Conservation (phyloP, 1,140 invertebrate species). For the Eriocheir sinensis region DNA sequence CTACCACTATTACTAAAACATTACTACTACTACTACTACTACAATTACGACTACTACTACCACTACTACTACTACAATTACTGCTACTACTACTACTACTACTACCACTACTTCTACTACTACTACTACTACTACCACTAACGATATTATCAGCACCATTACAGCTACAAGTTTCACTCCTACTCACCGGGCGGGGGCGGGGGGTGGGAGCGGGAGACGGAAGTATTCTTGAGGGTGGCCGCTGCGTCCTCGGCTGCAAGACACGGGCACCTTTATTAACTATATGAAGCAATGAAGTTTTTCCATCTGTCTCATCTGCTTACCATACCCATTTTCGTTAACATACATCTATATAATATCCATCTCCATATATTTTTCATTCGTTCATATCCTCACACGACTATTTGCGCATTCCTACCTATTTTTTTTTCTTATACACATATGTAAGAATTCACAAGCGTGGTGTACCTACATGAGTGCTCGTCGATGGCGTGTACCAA, state of each 20-base stretch:
- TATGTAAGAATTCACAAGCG: too few relatives aligned
- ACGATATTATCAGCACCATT: background rate
- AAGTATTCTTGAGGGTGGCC: background rate
- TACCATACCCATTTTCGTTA: too few relatives aligned
- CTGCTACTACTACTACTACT: conserved; percentile 22
- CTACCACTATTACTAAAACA: background rate
- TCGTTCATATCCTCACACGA: too few relatives aligned
- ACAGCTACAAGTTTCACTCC: background rate
- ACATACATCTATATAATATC: too few relatives aligned
- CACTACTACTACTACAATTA: conserved; percentile 9
- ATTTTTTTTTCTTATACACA: too few relatives aligned
- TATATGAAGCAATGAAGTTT: too few relatives aligned
- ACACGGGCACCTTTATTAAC: background rate
- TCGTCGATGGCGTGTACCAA: too few relatives aligned
- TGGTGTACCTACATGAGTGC: too few relatives aligned
- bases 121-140: conserved; percentile 11
- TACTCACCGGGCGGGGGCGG: background rate
- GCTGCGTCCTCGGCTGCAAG: background rate
- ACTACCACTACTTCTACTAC: background rate
- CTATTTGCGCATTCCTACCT: too few relatives aligned
- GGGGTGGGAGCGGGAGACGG: background rate
- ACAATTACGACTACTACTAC: background rate
- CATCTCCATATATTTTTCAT: too few relatives aligned
- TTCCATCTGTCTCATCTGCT: too few relatives aligned
- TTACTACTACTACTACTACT: background rate